phyloP scores from a whole-genome alignment of 2,888 invertebrate species.

The Agrotis exclamationis region DNA sequence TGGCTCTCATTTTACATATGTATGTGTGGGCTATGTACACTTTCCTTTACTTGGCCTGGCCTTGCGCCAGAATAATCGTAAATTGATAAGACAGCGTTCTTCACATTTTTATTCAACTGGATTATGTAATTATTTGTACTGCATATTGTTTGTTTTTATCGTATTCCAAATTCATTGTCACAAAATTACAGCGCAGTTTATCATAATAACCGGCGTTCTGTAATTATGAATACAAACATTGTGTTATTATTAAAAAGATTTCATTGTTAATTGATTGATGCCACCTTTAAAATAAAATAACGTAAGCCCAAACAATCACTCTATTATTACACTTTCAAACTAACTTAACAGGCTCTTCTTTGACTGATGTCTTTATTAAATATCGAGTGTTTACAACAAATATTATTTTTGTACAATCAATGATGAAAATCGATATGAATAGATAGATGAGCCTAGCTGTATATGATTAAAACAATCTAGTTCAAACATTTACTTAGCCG shows the following conservation, averaged over 20 bases:
- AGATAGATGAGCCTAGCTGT: background rate
- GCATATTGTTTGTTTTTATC: background rate
- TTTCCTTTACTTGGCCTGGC: constrained; percentile 61
- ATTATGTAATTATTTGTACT: constrained; percentile 9
- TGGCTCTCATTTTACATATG: constrained; percentile 47
- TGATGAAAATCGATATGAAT: constrained; percentile 14
- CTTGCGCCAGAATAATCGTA: constrained; percentile 58
- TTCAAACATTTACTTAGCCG: constrained; percentile 13
- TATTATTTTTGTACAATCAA: constrained; percentile 34
- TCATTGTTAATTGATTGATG: constrained; percentile 38
- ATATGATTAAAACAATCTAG: background rate
- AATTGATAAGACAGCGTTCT: constrained; percentile 54
- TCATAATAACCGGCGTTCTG: constrained; percentile 10
- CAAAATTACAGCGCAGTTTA: constrained; percentile 6
- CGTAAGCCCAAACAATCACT: constrained; percentile 35
- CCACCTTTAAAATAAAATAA: constrained; percentile 22
- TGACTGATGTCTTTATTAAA: constrained; percentile 14
- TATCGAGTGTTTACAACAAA: constrained; percentile 30
- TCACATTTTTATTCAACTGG: constrained; percentile 35
- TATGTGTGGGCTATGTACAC: constrained; percentile 51
- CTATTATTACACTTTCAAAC: constrained; percentile 33
- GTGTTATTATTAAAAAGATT: constrained; percentile 27
- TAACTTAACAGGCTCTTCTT: constrained; percentile 18
- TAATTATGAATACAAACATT: constrained; percentile 40
- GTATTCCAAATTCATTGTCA: constrained; percentile 24